Percentiles rank a stretch among this genome's conserved stretches.
phyloP scores from a whole-genome alignment of 2,113 vertebrate genomes.

The Saimiri boliviensis region DNA sequence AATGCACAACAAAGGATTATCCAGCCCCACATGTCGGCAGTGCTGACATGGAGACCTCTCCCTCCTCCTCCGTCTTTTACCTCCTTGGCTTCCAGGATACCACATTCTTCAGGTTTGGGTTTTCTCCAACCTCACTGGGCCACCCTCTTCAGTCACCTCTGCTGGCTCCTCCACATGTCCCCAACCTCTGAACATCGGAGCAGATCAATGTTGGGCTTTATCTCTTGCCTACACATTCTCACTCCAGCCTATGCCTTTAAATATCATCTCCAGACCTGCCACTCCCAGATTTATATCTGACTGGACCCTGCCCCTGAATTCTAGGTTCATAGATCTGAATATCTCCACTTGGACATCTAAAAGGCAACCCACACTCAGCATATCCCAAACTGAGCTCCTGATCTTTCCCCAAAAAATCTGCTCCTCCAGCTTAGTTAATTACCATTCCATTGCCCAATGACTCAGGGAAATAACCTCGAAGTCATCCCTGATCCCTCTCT shows the following conservation, averaged over 20 bases:
- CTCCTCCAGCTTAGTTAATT: background rate
- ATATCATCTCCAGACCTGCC: background rate
- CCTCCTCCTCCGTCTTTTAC: too few species aligned
- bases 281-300: background rate
- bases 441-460: background rate
- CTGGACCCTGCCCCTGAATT: rapidly evolving
- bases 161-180: background rate
- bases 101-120: rapidly evolving
- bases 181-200: background rate
- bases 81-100: background rate
- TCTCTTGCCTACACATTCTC: background rate
- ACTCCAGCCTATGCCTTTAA: background rate
- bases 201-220: rapidly evolving
- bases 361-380: background rate
- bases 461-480: background rate
- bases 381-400: background rate
- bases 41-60: background rate
- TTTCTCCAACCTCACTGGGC: background rate
- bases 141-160: background rate
- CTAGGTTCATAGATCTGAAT: background rate
- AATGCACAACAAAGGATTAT: rapidly evolving
- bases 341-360: background rate
- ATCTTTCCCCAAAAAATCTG: background rate
- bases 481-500: background rate
- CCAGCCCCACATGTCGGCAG: rapidly evolving